phyloP scores from a whole-genome alignment of 2,113 vertebrate species.

The Mastomys coucha region DNA sequence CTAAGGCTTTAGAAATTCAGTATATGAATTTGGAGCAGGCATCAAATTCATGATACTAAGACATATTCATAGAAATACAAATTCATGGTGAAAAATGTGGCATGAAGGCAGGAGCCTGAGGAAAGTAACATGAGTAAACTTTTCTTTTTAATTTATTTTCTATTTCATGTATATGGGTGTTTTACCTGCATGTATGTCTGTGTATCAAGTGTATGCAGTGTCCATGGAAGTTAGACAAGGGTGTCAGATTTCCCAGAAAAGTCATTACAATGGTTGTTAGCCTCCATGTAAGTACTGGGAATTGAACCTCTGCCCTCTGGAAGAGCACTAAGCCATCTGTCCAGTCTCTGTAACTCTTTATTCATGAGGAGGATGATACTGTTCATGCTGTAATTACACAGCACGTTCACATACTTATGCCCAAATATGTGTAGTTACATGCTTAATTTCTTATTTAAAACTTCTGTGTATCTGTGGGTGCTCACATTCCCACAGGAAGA shows the following conservation, averaged over 20 bases:
- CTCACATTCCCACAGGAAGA: neutral
- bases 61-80: neutral
- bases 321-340: neutral
- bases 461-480: neutral
- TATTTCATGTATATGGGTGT: neutral
- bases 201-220: neutral
- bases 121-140: neutral
- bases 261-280: neutral
- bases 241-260: neutral
- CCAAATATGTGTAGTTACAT: neutral
- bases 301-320: neutral
- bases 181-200: neutral
- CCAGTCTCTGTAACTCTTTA: neutral
- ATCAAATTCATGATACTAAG: neutral
- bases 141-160: neutral
- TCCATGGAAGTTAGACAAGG: neutral
- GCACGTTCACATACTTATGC: neutral
- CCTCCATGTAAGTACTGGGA: neutral
- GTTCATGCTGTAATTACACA: conserved; percentile 33
- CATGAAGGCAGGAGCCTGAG: neutral
- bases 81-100: neutral
- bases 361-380: neutral
- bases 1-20: neutral
- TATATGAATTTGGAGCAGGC: neutral
- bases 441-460: neutral